A percentile compares a stretch with the other conserved stretches of the same genome.
phyloP scores from a whole-genome alignment of 2,888 invertebrate species.

The Nephrotoma flavescens region DNA sequence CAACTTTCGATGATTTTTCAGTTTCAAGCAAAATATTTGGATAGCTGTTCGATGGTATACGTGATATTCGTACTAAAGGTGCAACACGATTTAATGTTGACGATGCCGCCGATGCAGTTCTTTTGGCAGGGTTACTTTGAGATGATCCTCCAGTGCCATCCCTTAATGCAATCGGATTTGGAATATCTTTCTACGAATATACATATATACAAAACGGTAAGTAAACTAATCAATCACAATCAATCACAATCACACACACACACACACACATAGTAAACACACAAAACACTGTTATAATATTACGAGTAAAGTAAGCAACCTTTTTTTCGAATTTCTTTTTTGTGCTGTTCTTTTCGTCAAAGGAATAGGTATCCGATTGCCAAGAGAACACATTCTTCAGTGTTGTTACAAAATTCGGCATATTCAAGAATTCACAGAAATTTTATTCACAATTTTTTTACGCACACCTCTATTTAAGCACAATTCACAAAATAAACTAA shows the following conservation, averaged over 20 bases:
- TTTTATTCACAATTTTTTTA: background rate
- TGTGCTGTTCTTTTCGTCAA: background rate
- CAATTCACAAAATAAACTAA: background rate
- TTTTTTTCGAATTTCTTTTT: background rate
- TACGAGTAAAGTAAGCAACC: background rate
- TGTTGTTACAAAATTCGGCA: background rate
- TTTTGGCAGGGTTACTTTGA: background rate
- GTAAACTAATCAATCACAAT: background rate
- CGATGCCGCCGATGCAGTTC: background rate
- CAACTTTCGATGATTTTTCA: background rate
- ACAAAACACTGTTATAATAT: background rate
- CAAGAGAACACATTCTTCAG: background rate
- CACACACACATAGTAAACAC: background rate
- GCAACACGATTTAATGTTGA: background rate
- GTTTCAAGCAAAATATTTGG: background rate
- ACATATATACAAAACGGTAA: background rate
- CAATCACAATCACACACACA: background rate
- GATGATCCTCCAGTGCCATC: background rate
- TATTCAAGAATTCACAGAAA: background rate
- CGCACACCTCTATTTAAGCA: background rate
- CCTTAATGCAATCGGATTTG: background rate
- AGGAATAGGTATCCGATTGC: slow-evolving; percentile 1
- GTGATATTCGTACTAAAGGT: background rate
- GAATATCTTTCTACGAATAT: background rate
- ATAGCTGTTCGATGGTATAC: background rate